Conservation (phyloP, 2,888 invertebrate species). For the Eilema caniola region DNA sequence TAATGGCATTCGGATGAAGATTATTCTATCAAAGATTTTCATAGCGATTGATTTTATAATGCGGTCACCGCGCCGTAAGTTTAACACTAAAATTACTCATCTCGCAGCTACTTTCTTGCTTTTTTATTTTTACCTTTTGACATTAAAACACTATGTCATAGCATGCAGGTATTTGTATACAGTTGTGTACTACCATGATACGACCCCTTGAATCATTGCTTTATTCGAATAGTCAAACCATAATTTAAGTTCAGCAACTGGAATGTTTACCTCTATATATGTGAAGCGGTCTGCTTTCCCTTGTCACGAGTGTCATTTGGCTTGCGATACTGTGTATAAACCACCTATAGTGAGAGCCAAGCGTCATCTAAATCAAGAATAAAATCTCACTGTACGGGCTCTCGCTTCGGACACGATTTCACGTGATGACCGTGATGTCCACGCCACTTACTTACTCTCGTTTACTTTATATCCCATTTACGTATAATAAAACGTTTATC, state of each 20-base stretch:
- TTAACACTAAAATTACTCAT: too few relatives aligned
- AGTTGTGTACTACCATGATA: too few relatives aligned
- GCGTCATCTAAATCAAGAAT: slow-evolving; percentile 8
- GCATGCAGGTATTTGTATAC: too few relatives aligned
- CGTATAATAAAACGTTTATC: slow-evolving; percentile 50
- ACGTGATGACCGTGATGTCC: slow-evolving; percentile 60
- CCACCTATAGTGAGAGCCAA: background rate
- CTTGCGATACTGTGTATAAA: background rate
- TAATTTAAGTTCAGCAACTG: background rate
- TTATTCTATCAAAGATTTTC: background rate
- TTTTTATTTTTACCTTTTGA: background rate
- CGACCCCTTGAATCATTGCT: too few relatives aligned
- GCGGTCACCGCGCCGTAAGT: too few relatives aligned
- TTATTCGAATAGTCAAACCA: too few relatives aligned
- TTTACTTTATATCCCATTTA: slow-evolving; percentile 47
- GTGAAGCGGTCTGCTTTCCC: background rate
- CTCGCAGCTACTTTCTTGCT: too few relatives aligned
- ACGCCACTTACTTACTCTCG: slow-evolving; percentile 43
- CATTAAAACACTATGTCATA: background rate
- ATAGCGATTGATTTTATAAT: too few relatives aligned
- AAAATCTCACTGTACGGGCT: slow-evolving; percentile 2
- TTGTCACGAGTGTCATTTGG: background rate
- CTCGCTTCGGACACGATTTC: slow-evolving; percentile 59
- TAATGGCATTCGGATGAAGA: background rate
- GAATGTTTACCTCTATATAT: background rate